Evolutionary conservation across 2,113 vertebrate genomes (phyloP).

Genomic region (Hemicordylus capensis): DNA sequence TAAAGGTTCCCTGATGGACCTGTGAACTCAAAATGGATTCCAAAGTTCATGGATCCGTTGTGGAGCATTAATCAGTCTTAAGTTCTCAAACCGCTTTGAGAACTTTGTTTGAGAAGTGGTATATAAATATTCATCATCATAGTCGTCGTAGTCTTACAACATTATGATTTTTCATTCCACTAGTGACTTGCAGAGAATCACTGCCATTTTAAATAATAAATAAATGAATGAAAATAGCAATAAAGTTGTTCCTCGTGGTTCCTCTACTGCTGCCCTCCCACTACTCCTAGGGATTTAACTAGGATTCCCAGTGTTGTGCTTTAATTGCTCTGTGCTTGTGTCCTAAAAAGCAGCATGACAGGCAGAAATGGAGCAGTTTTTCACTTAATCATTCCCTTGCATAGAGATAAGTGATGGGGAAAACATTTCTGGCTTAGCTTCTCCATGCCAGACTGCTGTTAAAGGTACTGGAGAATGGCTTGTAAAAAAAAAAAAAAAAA

Average conservation of each 20-base stretch:
- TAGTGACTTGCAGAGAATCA: background rate
- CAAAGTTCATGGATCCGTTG: background rate
- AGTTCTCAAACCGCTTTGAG: too few species aligned
- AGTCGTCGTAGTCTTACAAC: too few species aligned
- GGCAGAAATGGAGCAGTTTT: background rate
- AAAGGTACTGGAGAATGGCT: background rate
- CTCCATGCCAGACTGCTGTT: background rate
- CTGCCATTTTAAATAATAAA: too few species aligned
- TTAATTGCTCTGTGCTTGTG: background rate
- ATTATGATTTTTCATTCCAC: background rate
- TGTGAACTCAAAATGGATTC: background rate
- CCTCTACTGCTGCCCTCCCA: background rate
- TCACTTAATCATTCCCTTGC: too few species aligned
- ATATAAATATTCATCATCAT: too few species aligned
- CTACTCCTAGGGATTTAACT: background rate
- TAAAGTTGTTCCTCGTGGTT: background rate
- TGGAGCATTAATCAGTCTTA: background rate
- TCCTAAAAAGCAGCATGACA: background rate
- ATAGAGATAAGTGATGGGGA: background rate
- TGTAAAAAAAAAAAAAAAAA: too few species aligned
- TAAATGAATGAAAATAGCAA: background rate
- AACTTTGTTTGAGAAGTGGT: too few species aligned
- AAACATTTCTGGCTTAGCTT: too few species aligned
- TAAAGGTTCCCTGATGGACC: background rate
- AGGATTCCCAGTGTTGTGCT: background rate